A percentile compares a stretch with the other conserved stretches of the same genome.
Conservation (phyloP, 2,888 invertebrate genomes). For the Saturnia pavonia region DNA sequence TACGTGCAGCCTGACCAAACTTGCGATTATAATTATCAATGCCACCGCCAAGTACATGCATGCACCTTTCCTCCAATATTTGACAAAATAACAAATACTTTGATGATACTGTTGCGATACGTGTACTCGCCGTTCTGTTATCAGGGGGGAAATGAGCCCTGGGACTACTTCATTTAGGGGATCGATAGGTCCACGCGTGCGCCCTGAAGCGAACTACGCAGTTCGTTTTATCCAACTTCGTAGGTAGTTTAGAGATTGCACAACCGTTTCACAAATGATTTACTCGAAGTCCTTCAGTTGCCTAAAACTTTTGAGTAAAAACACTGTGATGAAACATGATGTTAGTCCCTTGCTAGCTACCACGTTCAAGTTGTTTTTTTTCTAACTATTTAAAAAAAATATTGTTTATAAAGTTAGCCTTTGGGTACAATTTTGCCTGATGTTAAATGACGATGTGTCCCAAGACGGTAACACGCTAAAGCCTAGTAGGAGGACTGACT, state of each 20-base stretch:
- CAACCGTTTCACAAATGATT: not conserved
- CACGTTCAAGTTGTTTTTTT: not conserved
- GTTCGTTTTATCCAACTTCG: not conserved
- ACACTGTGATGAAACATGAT: not conserved
- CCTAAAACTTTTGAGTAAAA: not conserved
- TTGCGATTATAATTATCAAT: constrained; percentile 74
- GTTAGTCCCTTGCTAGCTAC: not conserved
- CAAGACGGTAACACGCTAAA: not conserved
- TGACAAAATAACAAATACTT: constrained; percentile 31
- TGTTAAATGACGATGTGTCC: not conserved
- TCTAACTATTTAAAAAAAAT: not conserved
- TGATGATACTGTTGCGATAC: constrained; percentile 40
- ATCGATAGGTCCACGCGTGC: constrained; percentile 67
- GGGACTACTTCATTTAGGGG: constrained; percentile 28
- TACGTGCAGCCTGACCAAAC: constrained; percentile 76
- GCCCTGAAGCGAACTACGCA: constrained; percentile 48
- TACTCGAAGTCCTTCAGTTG: too few relatives aligned
- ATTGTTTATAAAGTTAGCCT: not conserved
- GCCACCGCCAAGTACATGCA: constrained; percentile 80
- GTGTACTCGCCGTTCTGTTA: constrained; percentile 66
- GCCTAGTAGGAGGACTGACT: not conserved
- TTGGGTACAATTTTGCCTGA: not conserved
- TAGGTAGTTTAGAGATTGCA: not conserved
- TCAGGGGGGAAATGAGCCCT: constrained; percentile 60
- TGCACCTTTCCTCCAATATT: constrained; percentile 47